phyloP scores from a whole-genome alignment of 2,113 vertebrate genomes.

The Rhinichthys klamathensis region DNA sequence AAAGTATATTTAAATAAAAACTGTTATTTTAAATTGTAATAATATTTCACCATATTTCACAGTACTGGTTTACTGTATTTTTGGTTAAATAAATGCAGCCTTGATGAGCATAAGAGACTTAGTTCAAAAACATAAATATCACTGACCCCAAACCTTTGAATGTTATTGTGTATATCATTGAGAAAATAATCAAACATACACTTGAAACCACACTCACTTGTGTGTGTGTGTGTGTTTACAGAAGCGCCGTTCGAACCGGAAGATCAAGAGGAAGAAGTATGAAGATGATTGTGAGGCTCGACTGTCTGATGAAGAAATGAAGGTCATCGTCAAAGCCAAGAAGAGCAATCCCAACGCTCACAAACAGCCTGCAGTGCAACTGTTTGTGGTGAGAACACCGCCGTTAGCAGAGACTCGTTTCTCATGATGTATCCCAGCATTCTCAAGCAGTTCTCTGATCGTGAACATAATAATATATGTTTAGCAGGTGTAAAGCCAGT shows the following conservation, averaged over 20 bases:
- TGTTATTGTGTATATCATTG: neutral
- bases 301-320: constrained; percentile 91
- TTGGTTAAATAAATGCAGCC: neutral
- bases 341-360: constrained; percentile 80
- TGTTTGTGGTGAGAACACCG: constrained; percentile 89
- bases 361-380: constrained; percentile 86
- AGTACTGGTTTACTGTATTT: neutral
- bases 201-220: neutral
- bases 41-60: neutral
- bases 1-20: neutral
- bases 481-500: neutral
- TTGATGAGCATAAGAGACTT: neutral
- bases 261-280: constrained; percentile 97
- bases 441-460: neutral
- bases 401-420: neutral
- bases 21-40: neutral
- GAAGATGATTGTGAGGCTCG: constrained; percentile 90
- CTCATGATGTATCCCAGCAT: neutral
- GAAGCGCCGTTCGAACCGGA: constrained; percentile 98
- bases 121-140: neutral
- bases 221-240: constrained; percentile 60
- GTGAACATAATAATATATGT: neutral
- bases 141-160: no score
- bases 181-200: neutral
- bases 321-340: constrained; percentile 88